Evolutionary conservation across 2,113 vertebrate genomes (phyloP).

Genomic region (Dromas ardeola): DNA sequence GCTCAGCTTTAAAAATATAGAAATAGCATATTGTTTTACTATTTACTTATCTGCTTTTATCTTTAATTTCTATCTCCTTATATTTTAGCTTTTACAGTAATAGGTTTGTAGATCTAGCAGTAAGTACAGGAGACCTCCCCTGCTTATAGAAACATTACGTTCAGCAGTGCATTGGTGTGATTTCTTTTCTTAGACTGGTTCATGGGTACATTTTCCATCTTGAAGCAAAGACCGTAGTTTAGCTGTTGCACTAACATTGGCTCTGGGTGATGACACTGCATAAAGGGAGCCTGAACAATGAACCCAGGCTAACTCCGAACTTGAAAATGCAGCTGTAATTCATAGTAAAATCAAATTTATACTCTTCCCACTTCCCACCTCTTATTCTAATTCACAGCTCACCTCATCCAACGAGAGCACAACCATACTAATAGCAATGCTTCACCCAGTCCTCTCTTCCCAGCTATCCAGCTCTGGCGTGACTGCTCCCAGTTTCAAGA

Average conservation of each 20-base stretch:
- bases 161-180: not conserved
- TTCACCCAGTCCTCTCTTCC: not conserved
- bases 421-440: not conserved
- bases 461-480: not conserved
- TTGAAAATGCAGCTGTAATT: not conserved
- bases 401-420: not conserved
- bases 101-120: not conserved
- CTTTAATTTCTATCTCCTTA: not conserved
- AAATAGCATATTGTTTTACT: not conserved
- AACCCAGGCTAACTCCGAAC: not conserved
- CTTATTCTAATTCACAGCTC: not conserved
- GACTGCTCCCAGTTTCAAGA: not conserved
- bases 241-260: not conserved
- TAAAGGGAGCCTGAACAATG: not conserved
- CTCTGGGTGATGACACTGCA: not conserved
- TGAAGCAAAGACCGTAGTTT: not conserved
- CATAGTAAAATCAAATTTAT: not conserved
- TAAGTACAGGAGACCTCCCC: not conserved
- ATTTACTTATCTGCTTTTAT: not conserved
- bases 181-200: not conserved
- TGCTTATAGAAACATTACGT: rapidly evolving
- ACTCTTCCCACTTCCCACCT: not conserved
- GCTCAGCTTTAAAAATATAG: not conserved
- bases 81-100: not conserved
- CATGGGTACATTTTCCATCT: not conserved